Base-by-base conservation (phyloP, 1,140 invertebrate genomes). In the Drosophila erecta region DNA sequence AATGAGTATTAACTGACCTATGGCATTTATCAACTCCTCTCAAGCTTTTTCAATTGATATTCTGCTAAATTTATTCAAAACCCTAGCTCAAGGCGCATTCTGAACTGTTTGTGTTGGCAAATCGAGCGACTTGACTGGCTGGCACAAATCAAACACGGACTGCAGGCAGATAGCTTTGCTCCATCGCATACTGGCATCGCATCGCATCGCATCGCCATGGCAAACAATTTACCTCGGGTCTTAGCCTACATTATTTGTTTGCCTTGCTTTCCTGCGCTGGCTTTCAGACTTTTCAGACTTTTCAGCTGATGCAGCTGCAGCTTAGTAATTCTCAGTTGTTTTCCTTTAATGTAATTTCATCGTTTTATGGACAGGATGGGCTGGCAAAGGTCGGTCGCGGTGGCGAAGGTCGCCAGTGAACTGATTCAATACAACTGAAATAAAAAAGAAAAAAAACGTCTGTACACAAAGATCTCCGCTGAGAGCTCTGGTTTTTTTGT, bases 181-280 rank as follows among this genome's bases (percentile, higher is more conserved):
- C 17, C 33, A 22, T 15, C n/a, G 33, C 51, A 22, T 37, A 11
- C 14, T 14, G 11, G 12, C 11, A 37, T 12, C 12, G 20, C 51
- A 4, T 4, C 17, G 14, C 22, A 30, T 30, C 50, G 40, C 22
- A 15, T 33, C 8, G 12, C 12, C 35, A 56, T 44, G 33, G 61
- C 59, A 65, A 56, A 67, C 60, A 79, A 76, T 85, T 79, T 64
- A 67, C 81, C 58, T 79, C 35, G 46, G 44, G 53, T 43, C 40
- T 51, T 69, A 46, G 58, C 27, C 56, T 60, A 59, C 24, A 56
- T 58, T 65, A 85, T 69, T 85, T 59, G 65, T 80, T 84, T 71
- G 44, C 57, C n/a, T 57, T 61, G 55, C 44, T 59, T 81, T 72
- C 49, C 71, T 47, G 54, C 44, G 54, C 30, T 76, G 57, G 27